Conservation (phyloP, 2,113 vertebrate species). For the Eidolon helvum region DNA sequence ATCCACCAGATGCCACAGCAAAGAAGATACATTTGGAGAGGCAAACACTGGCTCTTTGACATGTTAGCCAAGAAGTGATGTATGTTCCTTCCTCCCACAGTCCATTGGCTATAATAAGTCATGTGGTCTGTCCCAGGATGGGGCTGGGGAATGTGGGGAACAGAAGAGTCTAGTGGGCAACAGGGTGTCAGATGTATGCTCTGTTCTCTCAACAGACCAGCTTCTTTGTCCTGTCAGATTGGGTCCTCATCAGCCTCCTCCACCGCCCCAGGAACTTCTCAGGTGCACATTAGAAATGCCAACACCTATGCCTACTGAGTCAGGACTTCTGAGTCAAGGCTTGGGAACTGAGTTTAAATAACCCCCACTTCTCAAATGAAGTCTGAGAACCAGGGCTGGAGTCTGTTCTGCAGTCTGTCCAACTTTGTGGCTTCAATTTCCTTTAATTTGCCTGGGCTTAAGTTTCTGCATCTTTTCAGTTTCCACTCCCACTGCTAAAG, state of each 20-base stretch:
- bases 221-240: neutral
- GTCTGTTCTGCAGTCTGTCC: neutral
- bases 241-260: neutral
- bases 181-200: neutral
- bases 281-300: rapidly evolving
- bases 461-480: neutral
- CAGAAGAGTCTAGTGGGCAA: neutral
- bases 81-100: neutral
- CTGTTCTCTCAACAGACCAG: neutral
- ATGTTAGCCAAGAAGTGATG: neutral
- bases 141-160: neutral
- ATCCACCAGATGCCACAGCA: neutral
- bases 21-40: neutral
- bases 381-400: neutral
- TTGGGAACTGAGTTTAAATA: neutral
- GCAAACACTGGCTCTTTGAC: neutral
- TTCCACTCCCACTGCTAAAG: neutral
- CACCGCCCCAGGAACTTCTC: neutral
- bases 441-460: neutral
- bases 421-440: neutral
- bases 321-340: neutral
- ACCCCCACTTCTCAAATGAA: neutral
- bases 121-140: neutral
- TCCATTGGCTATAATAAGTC: neutral
- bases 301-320: neutral